phyloP scores from a whole-genome alignment of 2,113 vertebrate species.

The Nesogale talazaci region DNA sequence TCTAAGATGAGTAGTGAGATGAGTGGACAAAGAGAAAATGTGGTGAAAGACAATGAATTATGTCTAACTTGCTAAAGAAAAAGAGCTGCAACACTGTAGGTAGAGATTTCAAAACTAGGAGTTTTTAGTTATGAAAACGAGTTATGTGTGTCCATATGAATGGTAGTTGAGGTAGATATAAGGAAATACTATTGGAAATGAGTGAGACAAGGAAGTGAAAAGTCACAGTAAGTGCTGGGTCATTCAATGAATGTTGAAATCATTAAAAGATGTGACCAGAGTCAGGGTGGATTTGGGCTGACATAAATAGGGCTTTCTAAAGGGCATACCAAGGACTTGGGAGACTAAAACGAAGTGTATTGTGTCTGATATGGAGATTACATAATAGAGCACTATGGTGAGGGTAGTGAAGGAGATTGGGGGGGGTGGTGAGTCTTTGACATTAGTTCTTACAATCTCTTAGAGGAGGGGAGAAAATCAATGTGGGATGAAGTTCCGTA shows the following conservation, averaged over 20 bases:
- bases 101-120: constrained; percentile 11
- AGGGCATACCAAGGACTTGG: background rate
- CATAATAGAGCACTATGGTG: background rate
- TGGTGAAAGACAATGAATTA: background rate
- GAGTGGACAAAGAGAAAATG: background rate
- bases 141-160: background rate
- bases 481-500: background rate
- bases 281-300: background rate
- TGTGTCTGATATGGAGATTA: background rate
- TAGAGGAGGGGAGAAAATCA: background rate
- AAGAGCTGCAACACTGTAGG: background rate
- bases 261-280: background rate
- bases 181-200: background rate
- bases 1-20: background rate
- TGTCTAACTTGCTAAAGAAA: background rate
- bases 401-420: background rate
- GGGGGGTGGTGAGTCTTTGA: too few relatives aligned
- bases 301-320: constrained; percentile 43
- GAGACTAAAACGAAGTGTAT: background rate
- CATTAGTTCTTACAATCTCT: too few relatives aligned
- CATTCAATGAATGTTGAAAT: constrained; percentile 2
- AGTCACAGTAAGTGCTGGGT: background rate
- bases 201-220: constrained; percentile 8
- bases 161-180: background rate
- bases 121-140: background rate